Evolutionary conservation across 2,797 vertebrate species (phyloP).

Genomic region (Gymnothorax reevesii): DNA sequence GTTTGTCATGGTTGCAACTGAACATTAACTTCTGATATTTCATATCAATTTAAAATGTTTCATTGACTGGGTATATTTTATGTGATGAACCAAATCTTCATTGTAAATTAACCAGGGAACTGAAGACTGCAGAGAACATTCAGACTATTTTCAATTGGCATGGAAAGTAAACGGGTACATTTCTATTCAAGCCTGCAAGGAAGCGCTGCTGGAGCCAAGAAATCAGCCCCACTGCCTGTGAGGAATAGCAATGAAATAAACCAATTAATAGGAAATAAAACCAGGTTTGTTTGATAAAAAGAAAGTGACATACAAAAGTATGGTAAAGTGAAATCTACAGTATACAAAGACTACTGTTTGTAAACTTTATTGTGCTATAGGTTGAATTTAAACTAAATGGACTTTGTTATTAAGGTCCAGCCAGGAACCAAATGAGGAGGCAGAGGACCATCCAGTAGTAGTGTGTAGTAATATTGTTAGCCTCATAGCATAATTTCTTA

Average conservation of each 20-base stretch:
- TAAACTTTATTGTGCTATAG: too few species aligned
- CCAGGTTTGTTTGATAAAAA: neutral
- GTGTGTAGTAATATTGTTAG: too few species aligned
- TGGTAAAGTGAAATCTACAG: too few species aligned
- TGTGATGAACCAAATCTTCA: neutral
- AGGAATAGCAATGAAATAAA: neutral
- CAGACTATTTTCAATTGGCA: neutral
- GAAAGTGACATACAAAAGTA: neutral
- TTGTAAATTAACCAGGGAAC: neutral
- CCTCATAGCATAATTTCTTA: too few species aligned
- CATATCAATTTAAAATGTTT: neutral
- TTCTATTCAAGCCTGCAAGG: constrained; percentile 1
- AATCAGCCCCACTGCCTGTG: neutral
- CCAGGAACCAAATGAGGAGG: too few species aligned
- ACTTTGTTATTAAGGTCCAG: too few species aligned
- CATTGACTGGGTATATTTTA: neutral
- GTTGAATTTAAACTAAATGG: too few species aligned
- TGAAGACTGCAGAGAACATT: neutral
- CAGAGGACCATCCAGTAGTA: too few species aligned
- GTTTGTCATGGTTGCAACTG: neutral
- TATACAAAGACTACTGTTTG: too few species aligned
- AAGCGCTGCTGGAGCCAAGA: neutral
- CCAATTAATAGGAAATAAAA: neutral
- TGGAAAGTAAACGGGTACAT: neutral
- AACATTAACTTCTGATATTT: neutral